A percentile compares a stretch with the other conserved stretches of the same genome.
phyloP scores from a whole-genome alignment of 2,888 invertebrate species.

The Platerodrilus igneus region DNA sequence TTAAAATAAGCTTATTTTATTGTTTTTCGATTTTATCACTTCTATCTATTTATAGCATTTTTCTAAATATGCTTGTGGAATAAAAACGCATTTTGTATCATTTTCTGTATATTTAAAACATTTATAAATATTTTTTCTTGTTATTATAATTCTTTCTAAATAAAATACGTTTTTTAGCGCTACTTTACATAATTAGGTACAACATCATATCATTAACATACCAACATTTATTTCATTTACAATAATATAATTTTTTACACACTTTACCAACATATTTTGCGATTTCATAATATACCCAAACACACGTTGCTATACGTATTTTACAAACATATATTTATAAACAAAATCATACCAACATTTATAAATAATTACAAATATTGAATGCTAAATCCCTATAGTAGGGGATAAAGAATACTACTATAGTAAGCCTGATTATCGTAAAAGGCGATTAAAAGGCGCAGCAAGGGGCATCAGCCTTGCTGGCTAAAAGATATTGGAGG shows the following conservation, averaged over 20 bases:
- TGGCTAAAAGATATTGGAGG: too few relatives aligned
- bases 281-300: conserved; percentile 24
- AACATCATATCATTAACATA: conserved; percentile 44
- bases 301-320: conserved; percentile 23
- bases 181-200: conserved; percentile 50
- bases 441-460: too few relatives aligned
- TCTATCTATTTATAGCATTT: too few relatives aligned
- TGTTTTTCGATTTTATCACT: too few relatives aligned
- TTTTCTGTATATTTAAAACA: conserved; percentile 46
- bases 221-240: conserved; percentile 36
- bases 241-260: conserved; percentile 32
- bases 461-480: too few relatives aligned
- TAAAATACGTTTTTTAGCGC: conserved; percentile 46
- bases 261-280: conserved; percentile 10
- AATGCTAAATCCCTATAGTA: too few relatives aligned
- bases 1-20: not conserved
- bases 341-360: conserved; percentile 11
- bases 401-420: too few relatives aligned
- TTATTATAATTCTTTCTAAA: conserved; percentile 46
- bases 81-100: conserved; percentile 14
- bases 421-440: too few relatives aligned
- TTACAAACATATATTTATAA: conserved; percentile 9
- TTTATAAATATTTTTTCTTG: conserved; percentile 48
- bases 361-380: conserved; percentile 16
- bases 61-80: too few relatives aligned